Evolutionary conservation across 53 echinoderm and acorn worm species (phyloP).

Genomic region (Actinopyga echinites): DNA sequence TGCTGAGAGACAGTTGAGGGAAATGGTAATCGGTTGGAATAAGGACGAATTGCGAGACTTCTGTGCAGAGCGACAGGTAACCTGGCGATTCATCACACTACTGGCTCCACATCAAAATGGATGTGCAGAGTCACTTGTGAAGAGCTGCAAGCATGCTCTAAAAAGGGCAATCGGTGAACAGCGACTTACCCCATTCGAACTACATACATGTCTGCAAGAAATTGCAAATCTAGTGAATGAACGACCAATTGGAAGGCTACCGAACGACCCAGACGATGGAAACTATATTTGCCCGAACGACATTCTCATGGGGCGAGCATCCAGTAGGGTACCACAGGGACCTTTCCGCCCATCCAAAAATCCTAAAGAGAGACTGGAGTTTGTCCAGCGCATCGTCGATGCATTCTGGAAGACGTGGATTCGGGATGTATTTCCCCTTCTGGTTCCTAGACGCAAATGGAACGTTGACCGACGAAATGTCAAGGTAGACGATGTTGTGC

Average conservation of each 20-base stretch:
- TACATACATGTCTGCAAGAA: conserved; percentile 65
- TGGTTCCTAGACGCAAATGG: conserved; percentile 66
- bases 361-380: conserved; percentile 59
- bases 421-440: conserved; percentile 48
- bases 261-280: conserved; percentile 73
- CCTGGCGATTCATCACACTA: conserved; percentile 74
- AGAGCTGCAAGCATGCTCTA: conserved; percentile 64
- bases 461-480: conserved; percentile 58
- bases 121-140: conserved; percentile 69
- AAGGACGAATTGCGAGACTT: conserved; percentile 58
- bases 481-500: conserved; percentile 55
- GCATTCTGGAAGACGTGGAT: conserved; percentile 62
- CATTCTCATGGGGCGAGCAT: conserved; percentile 57
- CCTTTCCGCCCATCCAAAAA: conserved; percentile 59
- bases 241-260: conserved; percentile 64
- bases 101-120: conserved; percentile 79
- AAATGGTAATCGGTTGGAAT: conserved; percentile 60
- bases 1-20: conserved; percentile 51
- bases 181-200: conserved; percentile 66
- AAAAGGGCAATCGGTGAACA: conserved; percentile 77
- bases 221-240: conserved; percentile 68
- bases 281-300: conserved; percentile 67
- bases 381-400: conserved; percentile 66
- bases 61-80: conserved; percentile 60
- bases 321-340: conserved; percentile 59